Percentiles rank a stretch among this genome's conserved stretches.
Conservation (phyloP, 2,113 vertebrate genomes). For the Lonchura striata region DNA sequence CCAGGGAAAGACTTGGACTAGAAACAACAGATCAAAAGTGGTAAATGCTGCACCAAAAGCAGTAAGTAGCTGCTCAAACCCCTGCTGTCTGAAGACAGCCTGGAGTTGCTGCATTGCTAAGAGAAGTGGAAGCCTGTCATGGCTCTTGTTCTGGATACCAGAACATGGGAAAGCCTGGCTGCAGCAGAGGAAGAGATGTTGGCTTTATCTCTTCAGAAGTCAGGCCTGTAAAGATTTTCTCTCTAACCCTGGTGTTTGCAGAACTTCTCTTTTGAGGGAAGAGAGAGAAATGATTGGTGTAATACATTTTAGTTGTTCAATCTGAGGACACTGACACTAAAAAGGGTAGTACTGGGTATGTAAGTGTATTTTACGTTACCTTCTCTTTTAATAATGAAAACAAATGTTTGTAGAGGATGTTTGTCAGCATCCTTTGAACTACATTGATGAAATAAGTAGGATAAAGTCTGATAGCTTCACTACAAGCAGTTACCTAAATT, state of each 20-base stretch:
- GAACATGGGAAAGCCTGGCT: accelerated
- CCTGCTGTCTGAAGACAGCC: neutral
- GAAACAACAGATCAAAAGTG: neutral
- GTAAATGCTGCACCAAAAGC: neutral
- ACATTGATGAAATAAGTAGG: neutral
- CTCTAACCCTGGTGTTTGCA: neutral
- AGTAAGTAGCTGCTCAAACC: neutral
- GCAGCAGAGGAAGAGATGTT: neutral
- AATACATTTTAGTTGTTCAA: neutral
- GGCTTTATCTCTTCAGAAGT: neutral
- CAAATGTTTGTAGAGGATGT: neutral
- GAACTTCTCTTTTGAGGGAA: neutral
- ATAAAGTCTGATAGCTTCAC: neutral
- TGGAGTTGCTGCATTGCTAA: neutral
- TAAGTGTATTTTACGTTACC: neutral
- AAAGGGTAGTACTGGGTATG: neutral
- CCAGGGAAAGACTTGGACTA: neutral
- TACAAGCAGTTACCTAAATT: neutral
- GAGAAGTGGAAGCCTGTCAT: neutral
- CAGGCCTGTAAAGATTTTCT: neutral
- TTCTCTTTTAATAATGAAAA: neutral
- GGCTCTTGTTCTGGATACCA: neutral
- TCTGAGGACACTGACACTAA: neutral
- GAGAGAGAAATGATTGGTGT: neutral
- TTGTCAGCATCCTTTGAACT: neutral